A percentile compares a stretch with the other conserved stretches of the same genome.
phyloP scores from a whole-genome alignment of 2,113 vertebrate genomes.

The Myanophis thanlyinensis region DNA sequence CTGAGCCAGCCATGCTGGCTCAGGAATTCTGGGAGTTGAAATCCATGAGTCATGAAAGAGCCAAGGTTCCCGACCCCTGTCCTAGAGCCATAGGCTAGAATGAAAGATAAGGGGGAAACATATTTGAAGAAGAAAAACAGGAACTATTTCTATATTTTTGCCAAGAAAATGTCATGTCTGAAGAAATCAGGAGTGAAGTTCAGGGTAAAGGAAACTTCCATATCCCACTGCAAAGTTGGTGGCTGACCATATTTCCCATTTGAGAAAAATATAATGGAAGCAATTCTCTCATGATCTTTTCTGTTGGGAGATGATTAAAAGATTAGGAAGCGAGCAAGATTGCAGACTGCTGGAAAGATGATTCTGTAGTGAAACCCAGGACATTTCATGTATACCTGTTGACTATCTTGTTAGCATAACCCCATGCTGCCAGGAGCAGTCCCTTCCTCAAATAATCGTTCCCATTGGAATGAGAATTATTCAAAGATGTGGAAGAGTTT shows the following conservation, averaged over 20 bases:
- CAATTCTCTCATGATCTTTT: not conserved
- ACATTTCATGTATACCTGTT: not conserved
- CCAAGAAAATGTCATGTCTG: not conserved
- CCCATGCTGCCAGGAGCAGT: not conserved
- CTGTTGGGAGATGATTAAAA: not conserved
- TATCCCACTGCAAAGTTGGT: not conserved
- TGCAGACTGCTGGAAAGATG: not conserved
- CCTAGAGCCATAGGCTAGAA: not conserved
- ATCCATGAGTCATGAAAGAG: too few species aligned
- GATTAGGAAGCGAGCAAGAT: not conserved
- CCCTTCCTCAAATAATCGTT: not conserved
- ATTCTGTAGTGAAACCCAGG: not conserved
- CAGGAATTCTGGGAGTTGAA: too few species aligned
- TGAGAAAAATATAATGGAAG: not conserved
- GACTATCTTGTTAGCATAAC: not conserved
- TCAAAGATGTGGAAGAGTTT: not conserved
- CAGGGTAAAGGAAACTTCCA: not conserved
- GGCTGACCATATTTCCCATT: not conserved
- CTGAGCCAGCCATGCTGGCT: too few species aligned
- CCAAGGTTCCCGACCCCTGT: too few species aligned
- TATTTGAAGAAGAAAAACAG: not conserved
- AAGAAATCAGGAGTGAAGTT: not conserved
- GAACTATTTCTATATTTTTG: not conserved
- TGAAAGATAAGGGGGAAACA: not conserved
- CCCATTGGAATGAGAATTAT: not conserved